These are phyloP conservation scores for Dryoscopus gambensis DNA, from an alignment of 2,113 vertebrate species.

Conservation along the genomic window DNA sequence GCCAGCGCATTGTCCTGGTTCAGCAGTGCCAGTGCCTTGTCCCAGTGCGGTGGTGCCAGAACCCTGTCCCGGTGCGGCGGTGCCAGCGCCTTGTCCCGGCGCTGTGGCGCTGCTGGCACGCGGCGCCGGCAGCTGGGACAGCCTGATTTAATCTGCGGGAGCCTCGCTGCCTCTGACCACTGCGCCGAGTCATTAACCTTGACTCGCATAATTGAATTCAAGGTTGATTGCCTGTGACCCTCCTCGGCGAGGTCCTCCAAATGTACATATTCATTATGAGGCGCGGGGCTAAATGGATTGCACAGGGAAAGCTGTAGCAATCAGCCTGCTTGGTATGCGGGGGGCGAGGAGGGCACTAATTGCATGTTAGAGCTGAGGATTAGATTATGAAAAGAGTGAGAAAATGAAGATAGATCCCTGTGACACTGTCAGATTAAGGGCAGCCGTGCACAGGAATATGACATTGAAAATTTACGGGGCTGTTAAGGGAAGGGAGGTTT, in stretches of 20 bases:
- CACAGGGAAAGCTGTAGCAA: slow-evolving; percentile 94
- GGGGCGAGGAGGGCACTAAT: slow-evolving; percentile 95
- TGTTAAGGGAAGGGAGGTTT: slow-evolving; percentile 66
- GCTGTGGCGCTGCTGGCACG: background rate
- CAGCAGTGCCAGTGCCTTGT: no score
- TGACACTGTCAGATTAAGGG: slow-evolving; percentile 99
- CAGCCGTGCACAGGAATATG: slow-evolving; percentile 73
- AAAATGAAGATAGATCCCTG: slow-evolving; percentile 98
- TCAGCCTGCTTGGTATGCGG: slow-evolving; percentile 86
- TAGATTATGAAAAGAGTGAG: slow-evolving; percentile 99
- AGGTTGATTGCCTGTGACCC: slow-evolving; percentile 99
- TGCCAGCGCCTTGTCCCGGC: slow-evolving; percentile 70
- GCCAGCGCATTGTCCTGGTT: no score
- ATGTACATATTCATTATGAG: slow-evolving; percentile 99
- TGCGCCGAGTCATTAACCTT: slow-evolving; percentile 99
- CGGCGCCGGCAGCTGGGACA: slow-evolving; percentile 88
- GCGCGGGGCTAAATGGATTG: slow-evolving; percentile 91
- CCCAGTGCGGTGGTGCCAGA: no score
- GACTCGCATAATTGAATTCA: slow-evolving; percentile 99
- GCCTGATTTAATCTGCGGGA: slow-evolving; percentile 91
- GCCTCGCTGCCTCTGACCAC: slow-evolving; percentile 93
- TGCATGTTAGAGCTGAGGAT: slow-evolving; percentile 97
- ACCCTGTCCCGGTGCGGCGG: slow-evolving; percentile 77
- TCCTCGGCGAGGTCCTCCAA: slow-evolving; percentile 85
- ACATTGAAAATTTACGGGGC: slow-evolving; percentile 85